A percentile compares a stretch with the other conserved stretches of the same genome.
phyloP scores from a whole-genome alignment of 2,797 vertebrate species.

The Triplophysa bombifrons region DNA sequence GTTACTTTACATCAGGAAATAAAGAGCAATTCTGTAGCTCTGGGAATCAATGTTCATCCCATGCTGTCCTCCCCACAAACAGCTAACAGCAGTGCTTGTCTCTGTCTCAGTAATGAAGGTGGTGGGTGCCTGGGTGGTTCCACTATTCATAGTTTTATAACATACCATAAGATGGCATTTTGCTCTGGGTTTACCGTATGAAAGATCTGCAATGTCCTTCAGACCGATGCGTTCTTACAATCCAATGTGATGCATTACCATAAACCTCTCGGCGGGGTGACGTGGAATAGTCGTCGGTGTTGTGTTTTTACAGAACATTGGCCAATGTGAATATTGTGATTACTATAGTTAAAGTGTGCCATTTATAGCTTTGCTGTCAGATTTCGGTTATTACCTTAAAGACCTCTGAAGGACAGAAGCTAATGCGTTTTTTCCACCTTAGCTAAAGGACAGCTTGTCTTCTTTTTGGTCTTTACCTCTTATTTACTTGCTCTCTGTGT shows the following conservation, averaged over 20 bases:
- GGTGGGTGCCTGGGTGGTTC: not conserved
- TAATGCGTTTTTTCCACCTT: not conserved
- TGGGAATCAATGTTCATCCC: not conserved
- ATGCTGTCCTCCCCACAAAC: not conserved
- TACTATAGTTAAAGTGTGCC: slow-evolving; percentile 33
- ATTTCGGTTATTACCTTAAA: slow-evolving; percentile 47
- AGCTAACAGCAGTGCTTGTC: slow-evolving; percentile 8
- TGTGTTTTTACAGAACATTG: slow-evolving; percentile 31
- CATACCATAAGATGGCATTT: not conserved
- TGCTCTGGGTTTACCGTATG: not conserved
- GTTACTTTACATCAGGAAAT: slow-evolving; percentile 4
- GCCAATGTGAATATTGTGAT: slow-evolving; percentile 40
- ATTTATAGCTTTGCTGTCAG: slow-evolving; percentile 50
- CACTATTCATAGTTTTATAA: slow-evolving; percentile 22
- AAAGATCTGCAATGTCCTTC: slow-evolving; percentile 21
- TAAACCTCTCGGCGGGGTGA: slow-evolving; percentile 26
- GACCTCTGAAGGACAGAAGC: slow-evolving; percentile 51
- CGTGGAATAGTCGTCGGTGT: slow-evolving; percentile 13
- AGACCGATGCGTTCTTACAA: not conserved
- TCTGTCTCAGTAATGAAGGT: not conserved
- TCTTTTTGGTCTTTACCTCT: not conserved
- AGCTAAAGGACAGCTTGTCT: slow-evolving; percentile 35
- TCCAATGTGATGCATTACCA: slow-evolving; percentile 24
- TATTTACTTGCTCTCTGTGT: not conserved
- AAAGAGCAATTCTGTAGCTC: not conserved